Evolutionary conservation across 2,888 invertebrate genomes (phyloP).

Genomic region (Drosophila macrospina): DNA sequence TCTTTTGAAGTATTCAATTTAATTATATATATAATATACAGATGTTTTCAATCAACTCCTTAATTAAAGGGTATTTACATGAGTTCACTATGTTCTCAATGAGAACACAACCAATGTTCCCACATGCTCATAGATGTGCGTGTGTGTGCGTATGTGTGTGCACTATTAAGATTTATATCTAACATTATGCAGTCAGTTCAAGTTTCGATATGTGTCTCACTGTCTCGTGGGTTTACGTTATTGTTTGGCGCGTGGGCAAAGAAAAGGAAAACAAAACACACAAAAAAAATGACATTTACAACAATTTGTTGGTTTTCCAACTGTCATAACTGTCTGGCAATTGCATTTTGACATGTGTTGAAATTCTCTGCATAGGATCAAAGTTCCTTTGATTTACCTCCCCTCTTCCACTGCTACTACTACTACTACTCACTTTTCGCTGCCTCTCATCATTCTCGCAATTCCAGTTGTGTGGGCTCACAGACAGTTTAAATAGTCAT

Average conservation of each 20-base stretch:
- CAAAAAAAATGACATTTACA: constrained; percentile 8
- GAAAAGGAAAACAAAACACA: background rate
- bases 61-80: constrained; percentile 24
- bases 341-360: constrained; percentile 59
- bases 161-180: constrained; percentile 39
- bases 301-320: constrained; percentile 22
- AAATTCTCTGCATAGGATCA: constrained; percentile 39
- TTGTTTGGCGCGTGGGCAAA: constrained; percentile 59
- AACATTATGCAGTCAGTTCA: constrained; percentile 49
- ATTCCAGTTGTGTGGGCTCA: constrained; percentile 31
- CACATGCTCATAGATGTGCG: background rate
- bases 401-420: too few relatives aligned
- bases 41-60: background rate
- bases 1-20: too few relatives aligned
- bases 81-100: constrained; percentile 33
- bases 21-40: too few relatives aligned
- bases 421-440: background rate
- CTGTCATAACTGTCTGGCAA: constrained; percentile 64
- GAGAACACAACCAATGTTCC: constrained; percentile 1
- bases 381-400: background rate
- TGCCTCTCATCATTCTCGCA: background rate
- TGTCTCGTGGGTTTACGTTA: constrained; percentile 43
- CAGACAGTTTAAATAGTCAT: background rate
- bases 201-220: constrained; percentile 20
- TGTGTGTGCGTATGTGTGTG: too few relatives aligned